Base-by-base conservation (phyloP, 2,113 vertebrate species). In the Upupa epops region DNA sequence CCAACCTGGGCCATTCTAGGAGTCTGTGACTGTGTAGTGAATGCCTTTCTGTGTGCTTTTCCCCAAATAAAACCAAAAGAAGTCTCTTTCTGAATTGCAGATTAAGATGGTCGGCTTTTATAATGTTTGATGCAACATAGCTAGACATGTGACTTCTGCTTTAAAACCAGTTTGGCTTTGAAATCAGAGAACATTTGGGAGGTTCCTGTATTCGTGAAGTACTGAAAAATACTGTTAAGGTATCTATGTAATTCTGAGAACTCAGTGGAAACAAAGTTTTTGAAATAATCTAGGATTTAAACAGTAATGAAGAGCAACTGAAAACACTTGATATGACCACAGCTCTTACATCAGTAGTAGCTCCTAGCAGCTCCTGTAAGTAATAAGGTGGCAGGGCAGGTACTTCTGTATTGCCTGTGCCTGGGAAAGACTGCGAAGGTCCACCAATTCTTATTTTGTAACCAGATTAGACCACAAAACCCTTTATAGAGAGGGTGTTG, bases 11-110 rank as follows among this genome's bases (percentile, higher is more conserved):
- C 40, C 46, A 5, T 42, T 42, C 40, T 42, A 42, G n/a, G n/a
- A n/a, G n/a, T n/a, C n/a, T n/a, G n/a, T n/a, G n/a, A n/a, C n/a
- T 40, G 10, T 26, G 1, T 32, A 28, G 8, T 20, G 6, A 2
- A 11, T 49, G n/a, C 8, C 31, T 56, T 83, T 91, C 9, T 65
- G 7, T 19, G 15, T 6, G 42, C 2, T 52, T 14, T 63, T 71
- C 25, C 32, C 3, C 7, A 14, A 61, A 1, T 29, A 14, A 24
- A 17, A 45, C n/a, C n/a, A 42, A 12, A 42, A 42, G 40, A 42
- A 42, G 40, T 12, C 40, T 42, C 15, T 42, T 42, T 42, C 11
- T 55, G 25, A 82, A 6, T 8, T 68, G 11, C 40, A 42, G 40
- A 19, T 69, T 76, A 26, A 65, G 46, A 69, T 11, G 3, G 34